Evolutionary conservation across 1,140 invertebrate genomes (phyloP).

Genomic region (Bombus picipes): DNA sequence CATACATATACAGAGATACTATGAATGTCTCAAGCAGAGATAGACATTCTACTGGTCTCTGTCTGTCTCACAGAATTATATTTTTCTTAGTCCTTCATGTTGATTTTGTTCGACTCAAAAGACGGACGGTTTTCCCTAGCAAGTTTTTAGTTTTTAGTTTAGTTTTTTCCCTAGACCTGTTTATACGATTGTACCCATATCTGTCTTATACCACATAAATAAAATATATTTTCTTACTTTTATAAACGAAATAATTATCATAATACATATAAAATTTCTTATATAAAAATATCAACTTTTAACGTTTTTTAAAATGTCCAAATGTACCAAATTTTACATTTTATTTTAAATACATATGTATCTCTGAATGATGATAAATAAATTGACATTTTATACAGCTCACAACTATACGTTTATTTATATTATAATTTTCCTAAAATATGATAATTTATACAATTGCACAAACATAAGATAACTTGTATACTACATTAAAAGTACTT

Average conservation of each 20-base stretch:
- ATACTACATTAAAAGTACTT: neutral
- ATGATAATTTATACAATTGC: neutral
- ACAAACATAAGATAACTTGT: neutral
- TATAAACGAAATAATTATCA: neutral
- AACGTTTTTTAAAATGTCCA: neutral
- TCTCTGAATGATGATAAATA: neutral
- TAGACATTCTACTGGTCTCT: too few species aligned
- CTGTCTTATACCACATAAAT: neutral
- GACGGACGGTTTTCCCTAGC: too few species aligned
- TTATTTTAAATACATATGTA: neutral
- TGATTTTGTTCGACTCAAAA: too few species aligned
- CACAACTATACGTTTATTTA: neutral
- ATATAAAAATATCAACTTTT: neutral
- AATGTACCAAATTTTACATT: neutral
- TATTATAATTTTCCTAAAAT: neutral
- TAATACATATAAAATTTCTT: neutral
- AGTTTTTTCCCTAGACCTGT: too few species aligned
- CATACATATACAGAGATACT: too few species aligned
- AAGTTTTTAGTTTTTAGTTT: too few species aligned
- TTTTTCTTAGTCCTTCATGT: too few species aligned
- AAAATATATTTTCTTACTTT: neutral
- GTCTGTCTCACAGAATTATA: too few species aligned
- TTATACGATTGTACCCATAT: too few species aligned
- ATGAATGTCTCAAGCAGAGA: too few species aligned
- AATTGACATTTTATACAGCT: neutral